Evolutionary conservation across 2,113 vertebrate genomes (phyloP).

Genomic region (Oenanthe melanoleuca): DNA sequence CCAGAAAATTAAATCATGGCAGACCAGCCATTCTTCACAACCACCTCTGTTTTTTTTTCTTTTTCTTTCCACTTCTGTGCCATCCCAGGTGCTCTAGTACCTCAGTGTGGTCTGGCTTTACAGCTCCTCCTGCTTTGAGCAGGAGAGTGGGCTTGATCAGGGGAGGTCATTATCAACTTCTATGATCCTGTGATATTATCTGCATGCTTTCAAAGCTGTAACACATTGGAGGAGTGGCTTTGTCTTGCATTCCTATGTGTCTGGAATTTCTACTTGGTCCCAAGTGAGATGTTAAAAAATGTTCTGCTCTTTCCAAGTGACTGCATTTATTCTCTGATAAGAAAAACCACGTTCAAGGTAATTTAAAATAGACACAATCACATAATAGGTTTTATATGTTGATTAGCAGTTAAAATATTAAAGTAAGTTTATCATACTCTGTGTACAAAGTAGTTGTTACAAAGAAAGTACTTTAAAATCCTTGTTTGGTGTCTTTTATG

Average conservation of each 20-base stretch:
- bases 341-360: not conserved
- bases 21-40: not conserved
- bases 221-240: not conserved
- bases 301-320: not conserved
- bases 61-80: not conserved
- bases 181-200: not conserved
- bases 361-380: not conserved
- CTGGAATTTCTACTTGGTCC: not conserved
- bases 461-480: not conserved
- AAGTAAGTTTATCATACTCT: not conserved
- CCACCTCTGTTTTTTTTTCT: not conserved
- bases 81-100: not conserved
- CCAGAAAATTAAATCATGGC: not conserved
- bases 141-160: not conserved
- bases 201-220: not conserved
- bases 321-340: not conserved
- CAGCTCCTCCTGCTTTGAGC: not conserved
- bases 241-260: not conserved
- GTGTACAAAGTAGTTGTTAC: not conserved
- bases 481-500: not conserved
- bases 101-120: not conserved
- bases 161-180: not conserved
- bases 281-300: not conserved
- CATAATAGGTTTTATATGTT: not conserved
- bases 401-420: not conserved